Conservation (phyloP, 2,797 vertebrate genomes). For the Fundulus diaphanus region DNA sequence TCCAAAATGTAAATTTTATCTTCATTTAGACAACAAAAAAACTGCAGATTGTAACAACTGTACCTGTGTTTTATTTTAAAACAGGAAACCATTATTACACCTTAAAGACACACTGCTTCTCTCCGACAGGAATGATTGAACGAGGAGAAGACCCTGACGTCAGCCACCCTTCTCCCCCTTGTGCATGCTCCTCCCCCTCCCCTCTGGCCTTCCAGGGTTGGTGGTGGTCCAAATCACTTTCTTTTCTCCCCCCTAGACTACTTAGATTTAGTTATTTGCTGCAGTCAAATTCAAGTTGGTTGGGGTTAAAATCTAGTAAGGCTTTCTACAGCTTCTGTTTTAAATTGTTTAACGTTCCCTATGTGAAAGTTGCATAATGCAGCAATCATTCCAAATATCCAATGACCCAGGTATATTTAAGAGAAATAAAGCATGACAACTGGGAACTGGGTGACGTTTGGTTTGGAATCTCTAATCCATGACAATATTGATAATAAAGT, state of each 20-base stretch:
- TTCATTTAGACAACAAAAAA: not conserved
- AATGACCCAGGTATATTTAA: not conserved
- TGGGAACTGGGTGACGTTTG: conserved; percentile 24
- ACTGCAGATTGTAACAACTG: conserved; percentile 30
- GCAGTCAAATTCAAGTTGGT: conserved; percentile 24
- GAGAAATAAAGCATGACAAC: conserved; percentile 16
- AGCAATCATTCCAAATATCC: not conserved
- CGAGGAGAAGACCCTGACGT: conserved; percentile 51
- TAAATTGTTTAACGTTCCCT: not conserved
- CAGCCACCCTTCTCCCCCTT: not conserved
- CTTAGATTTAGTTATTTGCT: conserved; percentile 26
- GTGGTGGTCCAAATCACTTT: conserved; percentile 56
- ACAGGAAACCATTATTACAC: conserved; percentile 68
- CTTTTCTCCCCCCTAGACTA: not conserved
- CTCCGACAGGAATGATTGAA: conserved; percentile 80
- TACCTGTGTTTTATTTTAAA: conserved; percentile 52
- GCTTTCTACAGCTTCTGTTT: conserved; percentile 14
- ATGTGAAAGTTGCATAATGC: not conserved
- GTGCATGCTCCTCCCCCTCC: conserved; percentile 45
- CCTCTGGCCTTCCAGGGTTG: conserved; percentile 57
- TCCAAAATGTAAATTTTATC: not conserved
- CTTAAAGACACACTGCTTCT: conserved; percentile 78
- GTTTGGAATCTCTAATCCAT: not conserved
- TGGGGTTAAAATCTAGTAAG: conserved; percentile 4
- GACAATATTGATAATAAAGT: too few species aligned